Evolutionary conservation across 2,797 vertebrate genomes (phyloP), one percentile per base, ranked within the genome.

Genomic region (Gymnoscopelus microlampas): DNA sequence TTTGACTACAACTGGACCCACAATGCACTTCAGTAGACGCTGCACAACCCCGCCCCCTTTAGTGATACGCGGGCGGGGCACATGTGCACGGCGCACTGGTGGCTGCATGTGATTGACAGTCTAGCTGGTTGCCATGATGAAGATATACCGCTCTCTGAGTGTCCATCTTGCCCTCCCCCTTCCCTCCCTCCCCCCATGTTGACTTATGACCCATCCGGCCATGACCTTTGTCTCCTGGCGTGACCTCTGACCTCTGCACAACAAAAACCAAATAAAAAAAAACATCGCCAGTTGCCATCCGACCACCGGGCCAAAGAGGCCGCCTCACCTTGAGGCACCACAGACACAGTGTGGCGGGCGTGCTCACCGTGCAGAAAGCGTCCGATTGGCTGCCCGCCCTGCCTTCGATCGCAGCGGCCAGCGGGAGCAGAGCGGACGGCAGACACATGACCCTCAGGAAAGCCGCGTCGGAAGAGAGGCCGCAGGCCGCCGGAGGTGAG

Each of bases 301-400:
- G 96, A 96, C 56, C 71, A 49, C 78, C 83, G 96, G 97, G 94
- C 96, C 95, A 96, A 91, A 96, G 95, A 94, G 95, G 94, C 94
- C 94, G 91, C 94, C 93, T 95, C 94, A 93, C 93, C 92, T 94
- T 94, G 94, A 97, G 95, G 94, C 96, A 96, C 91, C 97, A 98
- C 95, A 96, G 97, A 92, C 98, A 99, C 97, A 98, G 96, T 95
- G 94, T 99, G 95, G 96, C 94, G 92, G 98, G 97, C 88, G 95
- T 97, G 92, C 95, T 97, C 93, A 97, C 96, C 86, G 94, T 97
- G 96, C 96, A 98, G 93, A 97, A 95, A 96, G 94, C 96, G 93
- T 96, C 95, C 90, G 95, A 97, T 92, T 96, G 96, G 95, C 95
- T 96, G 93, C 95, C 96, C 86, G 92, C 95, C 95, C 95, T 83